These are phyloP conservation scores for Butorides virescens DNA, from an alignment of 2,113 vertebrate genomes.

Conservation along the genomic window DNA sequence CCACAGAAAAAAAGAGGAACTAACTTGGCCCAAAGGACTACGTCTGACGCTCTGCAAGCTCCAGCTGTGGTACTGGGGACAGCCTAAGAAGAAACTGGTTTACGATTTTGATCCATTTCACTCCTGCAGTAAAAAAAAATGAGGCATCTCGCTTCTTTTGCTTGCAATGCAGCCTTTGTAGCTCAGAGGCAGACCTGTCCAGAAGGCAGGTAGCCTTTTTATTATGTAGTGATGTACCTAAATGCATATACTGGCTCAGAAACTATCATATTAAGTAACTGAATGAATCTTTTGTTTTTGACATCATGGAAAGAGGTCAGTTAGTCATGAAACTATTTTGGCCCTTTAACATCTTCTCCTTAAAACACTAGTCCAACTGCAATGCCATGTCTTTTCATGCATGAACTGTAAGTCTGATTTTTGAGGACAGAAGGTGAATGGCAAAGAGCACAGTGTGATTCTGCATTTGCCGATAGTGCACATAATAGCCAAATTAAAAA, in stretches of 20 bases:
- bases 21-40: neutral
- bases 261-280: neutral
- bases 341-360: neutral
- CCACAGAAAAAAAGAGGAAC: neutral
- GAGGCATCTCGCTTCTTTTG: accelerated
- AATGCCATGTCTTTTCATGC: neutral
- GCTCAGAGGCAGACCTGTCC: neutral
- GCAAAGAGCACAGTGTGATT: neutral
- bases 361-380: neutral
- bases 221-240: neutral
- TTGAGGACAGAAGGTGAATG: neutral
- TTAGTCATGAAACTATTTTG: neutral
- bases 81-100: neutral
- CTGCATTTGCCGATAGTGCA: neutral
- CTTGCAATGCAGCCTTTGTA: neutral
- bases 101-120: neutral
- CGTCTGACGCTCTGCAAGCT: neutral
- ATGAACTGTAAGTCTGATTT: neutral
- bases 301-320: neutral
- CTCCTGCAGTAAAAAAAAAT: neutral
- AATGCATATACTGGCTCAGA: neutral
- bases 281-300: neutral
- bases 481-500: neutral
- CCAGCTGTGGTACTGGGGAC: neutral
- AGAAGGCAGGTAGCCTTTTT: neutral